Percentiles rank a stretch among this genome's conserved stretches.
Conservation (phyloP, 2,113 vertebrate species). For the Spea multiplicata region DNA sequence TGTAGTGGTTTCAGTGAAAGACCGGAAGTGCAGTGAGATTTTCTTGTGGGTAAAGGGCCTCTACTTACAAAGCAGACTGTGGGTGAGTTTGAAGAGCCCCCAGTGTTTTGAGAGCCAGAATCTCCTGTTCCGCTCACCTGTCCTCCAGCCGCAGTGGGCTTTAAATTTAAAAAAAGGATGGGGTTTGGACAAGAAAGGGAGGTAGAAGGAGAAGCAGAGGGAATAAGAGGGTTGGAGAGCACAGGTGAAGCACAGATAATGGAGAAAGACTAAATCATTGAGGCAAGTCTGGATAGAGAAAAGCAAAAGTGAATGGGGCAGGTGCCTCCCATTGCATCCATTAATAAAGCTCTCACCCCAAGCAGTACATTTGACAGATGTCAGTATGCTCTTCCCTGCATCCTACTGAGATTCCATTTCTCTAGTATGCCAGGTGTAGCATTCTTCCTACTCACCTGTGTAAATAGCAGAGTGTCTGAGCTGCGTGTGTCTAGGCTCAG, state of each 20-base stretch:
- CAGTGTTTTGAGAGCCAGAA: conserved; percentile 72
- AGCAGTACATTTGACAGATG: neutral
- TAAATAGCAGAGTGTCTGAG: conserved; percentile 94
- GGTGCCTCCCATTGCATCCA: neutral
- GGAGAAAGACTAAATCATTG: neutral
- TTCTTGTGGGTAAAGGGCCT: conserved; percentile 42
- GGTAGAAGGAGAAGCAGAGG: conserved; percentile 56
- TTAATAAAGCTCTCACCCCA: no score
- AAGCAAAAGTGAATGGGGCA: neutral
- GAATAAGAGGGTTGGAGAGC: neutral
- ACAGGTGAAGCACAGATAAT: neutral
- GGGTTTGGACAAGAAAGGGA: conserved; percentile 49
- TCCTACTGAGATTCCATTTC: neutral
- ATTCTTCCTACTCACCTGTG: conserved; percentile 76
- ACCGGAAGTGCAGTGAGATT: neutral
- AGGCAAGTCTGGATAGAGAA: neutral
- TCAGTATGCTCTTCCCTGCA: neutral
- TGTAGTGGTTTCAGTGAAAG: neutral
- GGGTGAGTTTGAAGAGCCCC: conserved; percentile 65
- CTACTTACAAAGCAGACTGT: conserved; percentile 80
- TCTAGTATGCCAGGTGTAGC: neutral
- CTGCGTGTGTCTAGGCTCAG: conserved; percentile 94
- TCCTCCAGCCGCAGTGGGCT: conserved; percentile 54
- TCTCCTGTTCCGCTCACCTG: conserved; percentile 66
- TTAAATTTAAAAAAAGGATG: conserved; percentile 14